Conservation (phyloP, 1,140 invertebrate species). For the Mylabris phalerata region DNA sequence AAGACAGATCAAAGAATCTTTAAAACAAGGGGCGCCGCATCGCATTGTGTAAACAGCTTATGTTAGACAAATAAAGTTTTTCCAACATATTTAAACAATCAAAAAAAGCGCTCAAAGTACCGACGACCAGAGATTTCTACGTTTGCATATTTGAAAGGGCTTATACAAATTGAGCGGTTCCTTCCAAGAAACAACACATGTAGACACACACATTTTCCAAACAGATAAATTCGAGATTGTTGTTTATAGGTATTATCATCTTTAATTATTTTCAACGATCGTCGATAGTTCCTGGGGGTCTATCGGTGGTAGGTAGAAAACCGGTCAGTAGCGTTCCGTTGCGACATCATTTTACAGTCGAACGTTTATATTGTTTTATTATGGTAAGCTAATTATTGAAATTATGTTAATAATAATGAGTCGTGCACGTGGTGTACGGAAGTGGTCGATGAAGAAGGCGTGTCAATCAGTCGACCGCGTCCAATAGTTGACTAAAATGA, state of each 20-base stretch:
- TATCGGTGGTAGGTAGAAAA: too few relatives aligned
- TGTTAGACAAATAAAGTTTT: constrained; percentile 25
- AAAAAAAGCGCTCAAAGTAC: constrained; percentile 18
- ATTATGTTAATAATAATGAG: not conserved
- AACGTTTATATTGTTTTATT: too few relatives aligned
- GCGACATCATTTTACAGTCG: too few relatives aligned
- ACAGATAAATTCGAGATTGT: too few relatives aligned
- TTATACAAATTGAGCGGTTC: constrained; percentile 18
- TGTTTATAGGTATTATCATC: too few relatives aligned
- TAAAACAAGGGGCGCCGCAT: not conserved
- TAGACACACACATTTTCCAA: too few relatives aligned
- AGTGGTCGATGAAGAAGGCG: constrained; percentile 16
- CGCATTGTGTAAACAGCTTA: constrained; percentile 23
- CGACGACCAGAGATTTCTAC: constrained; percentile 17
- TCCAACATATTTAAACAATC: constrained; percentile 29
- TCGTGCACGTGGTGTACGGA: constrained; percentile 10
- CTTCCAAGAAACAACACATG: not conserved
- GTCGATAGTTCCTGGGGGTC: too few relatives aligned
- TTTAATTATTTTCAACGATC: too few relatives aligned
- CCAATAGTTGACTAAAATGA: constrained; percentile 19
- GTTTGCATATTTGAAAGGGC: constrained; percentile 18
- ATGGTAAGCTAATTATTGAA: too few relatives aligned
- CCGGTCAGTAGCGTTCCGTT: too few relatives aligned
- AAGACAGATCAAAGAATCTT: not conserved
- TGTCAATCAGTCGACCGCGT: constrained; percentile 14